A percentile compares a stretch with the other conserved stretches of the same genome.
phyloP scores from a whole-genome alignment of 2,888 invertebrate genomes.

The Strigamia maritima region DNA sequence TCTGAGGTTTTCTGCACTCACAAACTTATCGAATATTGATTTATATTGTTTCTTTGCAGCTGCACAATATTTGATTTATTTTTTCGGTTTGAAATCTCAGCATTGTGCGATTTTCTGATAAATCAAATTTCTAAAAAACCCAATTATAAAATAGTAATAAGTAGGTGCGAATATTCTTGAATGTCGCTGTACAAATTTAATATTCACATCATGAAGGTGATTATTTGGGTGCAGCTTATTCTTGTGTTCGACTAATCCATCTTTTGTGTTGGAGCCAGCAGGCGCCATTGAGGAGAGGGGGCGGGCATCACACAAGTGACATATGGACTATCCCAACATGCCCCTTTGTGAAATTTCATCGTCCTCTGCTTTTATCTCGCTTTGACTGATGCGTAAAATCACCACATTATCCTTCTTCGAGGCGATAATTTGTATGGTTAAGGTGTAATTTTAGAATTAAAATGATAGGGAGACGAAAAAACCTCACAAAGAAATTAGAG shows the following conservation, averaged over 20 bases:
- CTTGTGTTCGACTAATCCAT: conserved; percentile 15
- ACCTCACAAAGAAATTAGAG: conserved; percentile 16
- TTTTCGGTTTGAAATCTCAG: neutral
- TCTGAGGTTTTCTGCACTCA: no score
- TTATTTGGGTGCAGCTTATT: conserved; percentile 29
- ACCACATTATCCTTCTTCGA: conserved; percentile 30
- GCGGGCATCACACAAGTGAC: conserved; percentile 25
- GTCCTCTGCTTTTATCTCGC: conserved; percentile 26
- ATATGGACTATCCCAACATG: conserved; percentile 34
- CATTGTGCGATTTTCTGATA: neutral
- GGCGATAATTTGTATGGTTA: conserved; percentile 30
- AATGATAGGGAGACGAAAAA: conserved; percentile 8
- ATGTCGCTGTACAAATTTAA: neutral
- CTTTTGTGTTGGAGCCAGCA: conserved; percentile 32
- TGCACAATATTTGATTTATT: no score
- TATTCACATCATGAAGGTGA: conserved; percentile 32
- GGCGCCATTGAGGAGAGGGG: conserved; percentile 30
- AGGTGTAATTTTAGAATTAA: conserved; percentile 32
- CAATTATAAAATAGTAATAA: neutral
- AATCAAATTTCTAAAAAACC: neutral
- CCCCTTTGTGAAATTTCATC: conserved; percentile 34
- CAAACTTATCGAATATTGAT: no score
- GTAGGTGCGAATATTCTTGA: neutral
- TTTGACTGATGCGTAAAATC: conserved; percentile 34
- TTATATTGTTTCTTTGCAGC: no score